Evolutionary conservation across 2,888 invertebrate species (phyloP).

Genomic region (Oligia latruncula): DNA sequence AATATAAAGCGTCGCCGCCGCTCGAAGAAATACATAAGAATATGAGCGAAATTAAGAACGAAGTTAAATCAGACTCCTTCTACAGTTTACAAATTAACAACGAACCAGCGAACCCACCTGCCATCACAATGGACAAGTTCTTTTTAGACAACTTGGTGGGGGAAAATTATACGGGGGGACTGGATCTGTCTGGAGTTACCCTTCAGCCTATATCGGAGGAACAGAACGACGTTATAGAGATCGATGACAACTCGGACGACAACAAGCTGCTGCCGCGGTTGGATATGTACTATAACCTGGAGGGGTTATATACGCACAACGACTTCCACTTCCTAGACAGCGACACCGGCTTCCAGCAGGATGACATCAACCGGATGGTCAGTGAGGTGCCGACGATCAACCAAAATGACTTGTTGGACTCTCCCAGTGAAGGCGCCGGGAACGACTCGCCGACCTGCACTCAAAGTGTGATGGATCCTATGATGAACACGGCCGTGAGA

Average conservation of each 20-base stretch:
- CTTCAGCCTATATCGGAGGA: constrained; percentile 81
- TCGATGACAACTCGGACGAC: constrained; percentile 87
- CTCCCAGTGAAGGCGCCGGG: constrained; percentile 69
- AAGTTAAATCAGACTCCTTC: constrained; percentile 85
- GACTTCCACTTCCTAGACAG: constrained; percentile 86
- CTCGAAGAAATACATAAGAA: constrained; percentile 86
- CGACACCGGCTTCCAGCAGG: constrained; percentile 62
- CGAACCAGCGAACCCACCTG: constrained; percentile 76
- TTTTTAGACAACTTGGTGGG: constrained; percentile 85
- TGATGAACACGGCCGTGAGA: constrained; percentile 86
- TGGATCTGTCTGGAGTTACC: constrained; percentile 81
- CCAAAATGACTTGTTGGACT: constrained; percentile 79
- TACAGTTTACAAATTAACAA: constrained; percentile 81
- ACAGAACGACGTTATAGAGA: constrained; percentile 86
- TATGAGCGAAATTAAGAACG: constrained; percentile 86
- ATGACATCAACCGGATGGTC: constrained; percentile 76
- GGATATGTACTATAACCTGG: constrained; percentile 85
- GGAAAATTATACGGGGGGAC: constrained; percentile 82
- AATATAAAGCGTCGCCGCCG: constrained; percentile 87
- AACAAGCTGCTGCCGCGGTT: constrained; percentile 84
- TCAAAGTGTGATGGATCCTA: constrained; percentile 86
- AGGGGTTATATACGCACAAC: constrained; percentile 84
- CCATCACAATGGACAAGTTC: constrained; percentile 81
- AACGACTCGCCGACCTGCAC: constrained; percentile 82
- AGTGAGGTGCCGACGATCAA: constrained; percentile 81